phyloP scores from a whole-genome alignment of 2,888 invertebrate species.

The Eupithecia centaureata region DNA sequence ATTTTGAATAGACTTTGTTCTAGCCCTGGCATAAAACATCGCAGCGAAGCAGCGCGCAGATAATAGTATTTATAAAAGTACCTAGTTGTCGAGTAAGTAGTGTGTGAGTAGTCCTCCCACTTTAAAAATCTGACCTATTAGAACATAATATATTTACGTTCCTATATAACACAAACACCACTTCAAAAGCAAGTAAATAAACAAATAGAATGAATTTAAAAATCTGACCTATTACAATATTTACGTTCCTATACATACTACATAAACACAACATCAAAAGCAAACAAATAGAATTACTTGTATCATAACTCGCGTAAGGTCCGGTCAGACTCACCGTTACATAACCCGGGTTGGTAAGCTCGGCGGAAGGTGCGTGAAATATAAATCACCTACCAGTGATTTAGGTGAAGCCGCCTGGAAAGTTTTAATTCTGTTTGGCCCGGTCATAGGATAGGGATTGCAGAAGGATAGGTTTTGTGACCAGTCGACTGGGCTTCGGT shows the following conservation, averaged over 20 bases:
- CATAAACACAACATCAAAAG: not conserved
- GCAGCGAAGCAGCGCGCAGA: too few species aligned
- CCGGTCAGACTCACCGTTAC: slow-evolving; percentile 18
- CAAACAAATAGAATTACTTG: slow-evolving; percentile 14
- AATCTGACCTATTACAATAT: too few species aligned
- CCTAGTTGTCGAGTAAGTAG: too few species aligned
- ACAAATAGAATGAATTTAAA: slow-evolving; percentile 7
- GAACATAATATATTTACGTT: too few species aligned
- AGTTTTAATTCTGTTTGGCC: slow-evolving; percentile 77
- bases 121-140: too few species aligned
- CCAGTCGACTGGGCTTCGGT: not conserved
- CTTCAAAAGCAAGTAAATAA: not conserved
- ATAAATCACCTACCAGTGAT: slow-evolving; percentile 76
- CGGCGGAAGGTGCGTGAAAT: slow-evolving; percentile 72
- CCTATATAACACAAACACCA: too few species aligned
- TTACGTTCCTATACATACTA: too few species aligned
- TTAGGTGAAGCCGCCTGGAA: slow-evolving; percentile 73
- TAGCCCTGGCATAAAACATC: too few species aligned
- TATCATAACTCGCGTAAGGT: slow-evolving; percentile 34
- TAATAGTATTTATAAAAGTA: too few species aligned
- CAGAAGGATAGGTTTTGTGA: slow-evolving; percentile 11
- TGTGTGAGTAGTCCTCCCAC: too few species aligned
- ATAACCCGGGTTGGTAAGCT: slow-evolving; percentile 1
- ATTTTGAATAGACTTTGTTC: too few species aligned
- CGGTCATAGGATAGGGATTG: slow-evolving; percentile 34